Conservation (phyloP, 2,888 invertebrate genomes). For the Thumatha senex region DNA sequence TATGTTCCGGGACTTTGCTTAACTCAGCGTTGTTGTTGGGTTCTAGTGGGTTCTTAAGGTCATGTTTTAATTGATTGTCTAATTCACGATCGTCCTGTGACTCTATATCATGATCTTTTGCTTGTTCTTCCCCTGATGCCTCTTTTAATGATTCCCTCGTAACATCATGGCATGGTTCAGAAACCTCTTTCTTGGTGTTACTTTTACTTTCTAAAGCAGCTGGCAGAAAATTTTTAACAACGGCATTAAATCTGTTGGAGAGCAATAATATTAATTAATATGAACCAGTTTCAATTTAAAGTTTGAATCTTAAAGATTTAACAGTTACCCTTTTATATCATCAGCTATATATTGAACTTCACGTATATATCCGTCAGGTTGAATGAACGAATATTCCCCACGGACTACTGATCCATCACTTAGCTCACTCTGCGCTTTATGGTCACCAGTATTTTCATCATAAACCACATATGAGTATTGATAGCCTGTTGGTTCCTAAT, state of each 20-base stretch:
- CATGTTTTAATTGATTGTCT: too few species aligned
- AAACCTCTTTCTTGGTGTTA: conserved; percentile 20
- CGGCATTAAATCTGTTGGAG: conserved; percentile 63
- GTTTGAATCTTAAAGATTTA: background rate
- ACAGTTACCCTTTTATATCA: conserved; percentile 72
- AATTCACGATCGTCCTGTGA: background rate
- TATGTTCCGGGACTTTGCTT: background rate
- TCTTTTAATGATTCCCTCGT: conserved; percentile 54
- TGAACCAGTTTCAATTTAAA: background rate
- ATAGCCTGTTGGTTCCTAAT: conserved; percentile 56
- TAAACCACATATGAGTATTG: conserved; percentile 81
- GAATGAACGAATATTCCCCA: conserved; percentile 79
- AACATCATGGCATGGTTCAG: conserved; percentile 47
- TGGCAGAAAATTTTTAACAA: conserved; percentile 66
- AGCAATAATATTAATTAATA: background rate
- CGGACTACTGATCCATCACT: conserved; percentile 80
- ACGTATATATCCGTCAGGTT: conserved; percentile 79
- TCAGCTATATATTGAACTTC: conserved; percentile 82
- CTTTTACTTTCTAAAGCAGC: conserved; percentile 21
- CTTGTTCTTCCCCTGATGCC: background rate
- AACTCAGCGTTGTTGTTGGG: background rate
- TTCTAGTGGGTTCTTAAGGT: too few species aligned
- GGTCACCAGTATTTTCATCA: conserved; percentile 81
- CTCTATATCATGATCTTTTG: background rate
- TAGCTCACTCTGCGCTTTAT: conserved; percentile 77